Base-by-base conservation (phyloP, 2,797 vertebrate genomes). In the Coracias cyanogaster region DNA sequence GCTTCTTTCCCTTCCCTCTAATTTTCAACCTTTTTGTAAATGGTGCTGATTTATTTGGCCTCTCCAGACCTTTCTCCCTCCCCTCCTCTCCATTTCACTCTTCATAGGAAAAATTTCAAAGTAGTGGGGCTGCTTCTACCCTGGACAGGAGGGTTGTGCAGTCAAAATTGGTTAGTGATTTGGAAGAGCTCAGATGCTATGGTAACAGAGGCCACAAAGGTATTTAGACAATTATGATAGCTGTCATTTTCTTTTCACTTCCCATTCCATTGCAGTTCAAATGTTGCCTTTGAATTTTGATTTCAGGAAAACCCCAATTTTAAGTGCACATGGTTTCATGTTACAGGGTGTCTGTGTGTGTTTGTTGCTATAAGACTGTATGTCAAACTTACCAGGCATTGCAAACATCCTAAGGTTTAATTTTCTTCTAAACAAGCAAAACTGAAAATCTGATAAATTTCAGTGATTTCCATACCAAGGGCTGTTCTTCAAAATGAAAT, bases 11-110 rank as follows among this genome's bases (percentile, higher is more conserved):
- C 58, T 51, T 91, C 87, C 90, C 79, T 93, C 55, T 86, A 80
- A 93, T 95, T 93, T 84, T 51, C 79, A 45, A 21, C 82, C 46
- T 55, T 86, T 95, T 84, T 35, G 70, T 51, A 78, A 83, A 79
- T 28, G 49, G 22, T 3, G 43, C 67, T 83, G 87, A 95, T 95
- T 95, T 91, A 86, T 74, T 86, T 7, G 10, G 61, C 25, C 66
- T 80, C 86, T 71, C 49, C 49, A 25, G 25, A 52, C 61, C 61
- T 87, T 24, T 31, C 65, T 83, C 55, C 33, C 52, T 76, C 29
- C 46, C 29, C 61, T 86, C 60, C 46, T 84, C 55, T 85, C 52
- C 1, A 1, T 84, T 94, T 87, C 86, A 82, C 89, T 84, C 84
- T 91, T 67, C 21, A 21, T 0, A 82, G 76, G 87, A 94, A 46